These are phyloP conservation scores for Crypturellus tataupa DNA, from an alignment of 2,797 vertebrate genomes.

Conservation along the genomic window DNA sequence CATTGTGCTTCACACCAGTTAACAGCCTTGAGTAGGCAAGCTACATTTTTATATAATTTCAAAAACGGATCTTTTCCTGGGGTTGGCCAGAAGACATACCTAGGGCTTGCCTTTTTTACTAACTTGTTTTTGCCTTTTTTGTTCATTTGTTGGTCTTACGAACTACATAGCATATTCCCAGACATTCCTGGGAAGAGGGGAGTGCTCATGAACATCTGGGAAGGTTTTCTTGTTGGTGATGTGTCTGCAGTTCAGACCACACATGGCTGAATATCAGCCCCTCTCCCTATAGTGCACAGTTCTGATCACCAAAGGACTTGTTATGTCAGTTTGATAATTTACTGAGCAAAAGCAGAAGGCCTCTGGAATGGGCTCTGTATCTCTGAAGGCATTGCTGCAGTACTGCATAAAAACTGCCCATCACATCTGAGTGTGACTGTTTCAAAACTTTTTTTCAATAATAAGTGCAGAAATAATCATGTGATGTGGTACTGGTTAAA, in stretches of 20 bases:
- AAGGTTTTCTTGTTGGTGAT: not conserved
- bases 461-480: not conserved
- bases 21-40: not conserved
- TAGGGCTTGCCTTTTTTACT: not conserved
- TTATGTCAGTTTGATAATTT: not conserved
- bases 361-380: not conserved
- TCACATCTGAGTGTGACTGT: not conserved
- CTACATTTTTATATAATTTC: not conserved
- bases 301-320: not conserved
- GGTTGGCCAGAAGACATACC: not conserved
- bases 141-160: not conserved
- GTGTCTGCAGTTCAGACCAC: not conserved
- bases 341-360: not conserved
- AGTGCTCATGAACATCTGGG: not conserved
- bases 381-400: not conserved
- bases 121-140: not conserved
- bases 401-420: not conserved
- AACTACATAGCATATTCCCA: not conserved
- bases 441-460: not conserved
- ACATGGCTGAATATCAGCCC: not conserved
- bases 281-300: accelerated
- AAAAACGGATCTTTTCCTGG: not conserved
- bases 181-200: not conserved
- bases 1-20: not conserved
- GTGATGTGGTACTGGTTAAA: not conserved